Conservation (phyloP, 2,113 vertebrate genomes). For the Gobio gobio region DNA sequence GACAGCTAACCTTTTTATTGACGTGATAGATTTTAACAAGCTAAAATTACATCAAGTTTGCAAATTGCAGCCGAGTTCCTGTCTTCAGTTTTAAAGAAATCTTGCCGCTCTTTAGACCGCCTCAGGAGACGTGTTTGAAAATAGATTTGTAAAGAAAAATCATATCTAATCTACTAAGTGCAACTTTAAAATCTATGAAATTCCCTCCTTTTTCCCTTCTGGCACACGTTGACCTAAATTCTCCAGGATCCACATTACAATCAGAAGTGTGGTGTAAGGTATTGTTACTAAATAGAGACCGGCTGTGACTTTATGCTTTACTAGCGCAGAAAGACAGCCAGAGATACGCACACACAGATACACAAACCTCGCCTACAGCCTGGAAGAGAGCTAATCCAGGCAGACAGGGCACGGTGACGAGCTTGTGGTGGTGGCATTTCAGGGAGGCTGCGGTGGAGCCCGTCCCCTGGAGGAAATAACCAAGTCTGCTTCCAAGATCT, state of each 20-base stretch:
- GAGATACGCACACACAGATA: conserved; percentile 37
- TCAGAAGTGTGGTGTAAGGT: conserved; percentile 45
- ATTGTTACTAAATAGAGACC: conserved; percentile 39
- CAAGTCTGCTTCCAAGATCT: conserved; percentile 43
- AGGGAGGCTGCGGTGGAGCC: conserved; percentile 64
- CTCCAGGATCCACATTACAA: conserved; percentile 24
- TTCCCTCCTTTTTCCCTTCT: conserved; percentile 22
- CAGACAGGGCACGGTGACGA: conserved; percentile 74
- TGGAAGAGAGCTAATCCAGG: conserved; percentile 68
- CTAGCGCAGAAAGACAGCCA: neutral
- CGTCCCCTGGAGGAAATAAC: conserved; percentile 64
- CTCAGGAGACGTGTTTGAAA: conserved; percentile 40
- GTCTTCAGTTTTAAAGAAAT: conserved; percentile 19
- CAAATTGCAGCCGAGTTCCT: neutral
- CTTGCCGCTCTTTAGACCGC: neutral
- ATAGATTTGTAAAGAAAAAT: conserved; percentile 34
- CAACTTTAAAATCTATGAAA: conserved; percentile 36
- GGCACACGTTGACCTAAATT: conserved; percentile 47
- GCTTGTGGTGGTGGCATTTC: conserved; percentile 71
- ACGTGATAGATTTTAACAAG: neutral
- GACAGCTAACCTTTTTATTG: neutral
- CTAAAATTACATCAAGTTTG: neutral
- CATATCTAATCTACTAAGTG: conserved; percentile 19
- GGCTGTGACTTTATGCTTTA: conserved; percentile 22
- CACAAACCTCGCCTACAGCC: conserved; percentile 60